Evolutionary conservation across 2,888 invertebrate species (phyloP).

Genomic region (Drosophila macrospina): DNA sequence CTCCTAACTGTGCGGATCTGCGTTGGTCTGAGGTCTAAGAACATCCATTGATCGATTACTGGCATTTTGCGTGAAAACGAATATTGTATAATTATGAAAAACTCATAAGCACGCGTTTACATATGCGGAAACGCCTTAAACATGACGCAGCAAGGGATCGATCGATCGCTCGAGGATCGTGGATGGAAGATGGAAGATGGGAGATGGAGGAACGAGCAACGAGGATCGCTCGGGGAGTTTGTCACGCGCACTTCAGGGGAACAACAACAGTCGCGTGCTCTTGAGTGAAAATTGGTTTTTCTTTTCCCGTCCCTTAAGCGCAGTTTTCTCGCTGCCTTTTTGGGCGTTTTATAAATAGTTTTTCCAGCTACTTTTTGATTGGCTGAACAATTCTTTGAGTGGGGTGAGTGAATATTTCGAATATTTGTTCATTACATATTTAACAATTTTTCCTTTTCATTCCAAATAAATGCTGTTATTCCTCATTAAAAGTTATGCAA

Average conservation of each 20-base stretch:
- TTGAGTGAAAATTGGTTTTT: constrained; percentile 53
- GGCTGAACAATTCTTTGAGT: constrained; percentile 37
- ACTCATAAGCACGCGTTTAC: constrained; percentile 65
- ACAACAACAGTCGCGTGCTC: constrained; percentile 61
- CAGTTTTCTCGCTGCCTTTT: constrained; percentile 26
- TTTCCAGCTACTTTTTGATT: constrained; percentile 51
- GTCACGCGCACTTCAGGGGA: constrained; percentile 52
- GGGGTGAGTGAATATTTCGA: constrained; percentile 23
- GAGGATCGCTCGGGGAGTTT: constrained; percentile 44
- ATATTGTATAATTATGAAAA: constrained; percentile 79
- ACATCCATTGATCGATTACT: constrained; percentile 63
- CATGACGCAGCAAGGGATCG: constrained; percentile 59
- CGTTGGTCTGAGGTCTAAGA: constrained; percentile 11
- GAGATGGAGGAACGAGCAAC: constrained; percentile 7
- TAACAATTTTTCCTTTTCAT: constrained; percentile 31
- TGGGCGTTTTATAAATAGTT: constrained; percentile 64
- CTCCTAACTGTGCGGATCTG: constrained; percentile 12
- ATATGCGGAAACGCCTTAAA: constrained; percentile 55
- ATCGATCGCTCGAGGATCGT: constrained; percentile 23
- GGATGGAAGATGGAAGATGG: constrained; percentile 7
- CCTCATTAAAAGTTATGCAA: constrained; percentile 66
- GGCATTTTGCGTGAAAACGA: constrained; percentile 66
- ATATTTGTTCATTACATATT: constrained; percentile 49
- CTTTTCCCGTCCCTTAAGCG: constrained; percentile 21
- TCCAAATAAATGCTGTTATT: constrained; percentile 60